phyloP scores from a whole-genome alignment of 2,797 vertebrate species.

The Telmatherina bonti region DNA sequence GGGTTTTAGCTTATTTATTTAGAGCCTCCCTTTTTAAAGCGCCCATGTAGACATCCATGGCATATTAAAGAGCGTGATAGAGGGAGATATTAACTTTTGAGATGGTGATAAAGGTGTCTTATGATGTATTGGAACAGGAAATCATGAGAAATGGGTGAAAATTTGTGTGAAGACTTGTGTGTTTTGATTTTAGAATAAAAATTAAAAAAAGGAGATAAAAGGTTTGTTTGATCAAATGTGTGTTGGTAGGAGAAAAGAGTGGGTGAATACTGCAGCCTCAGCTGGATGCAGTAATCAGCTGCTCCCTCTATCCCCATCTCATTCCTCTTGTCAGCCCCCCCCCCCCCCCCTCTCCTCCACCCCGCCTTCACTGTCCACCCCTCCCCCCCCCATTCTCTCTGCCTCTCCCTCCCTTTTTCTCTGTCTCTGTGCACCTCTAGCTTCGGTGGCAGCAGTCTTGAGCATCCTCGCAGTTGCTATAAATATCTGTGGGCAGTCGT shows the following conservation, averaged over 20 bases:
- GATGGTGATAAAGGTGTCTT: slow-evolving; percentile 5
- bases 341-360: slow-evolving; percentile 35
- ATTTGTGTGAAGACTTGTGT: slow-evolving; percentile 26
- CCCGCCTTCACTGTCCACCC: slow-evolving; percentile 28
- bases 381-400: slow-evolving; percentile 42
- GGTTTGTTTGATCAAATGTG: slow-evolving; percentile 23
- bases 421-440: slow-evolving; percentile 66
- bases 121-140: slow-evolving; percentile 6
- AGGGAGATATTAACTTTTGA: slow-evolving; percentile 17
- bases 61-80: slow-evolving; percentile 39
- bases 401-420: slow-evolving; percentile 42
- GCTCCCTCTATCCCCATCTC: slow-evolving; percentile 73
- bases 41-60: neutral
- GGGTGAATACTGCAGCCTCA: slow-evolving; percentile 86
- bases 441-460: slow-evolving; percentile 76
- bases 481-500: slow-evolving; percentile 77
- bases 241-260: slow-evolving; percentile 10
- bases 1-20: slow-evolving; percentile 50
- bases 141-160: neutral
- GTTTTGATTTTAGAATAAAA: neutral
- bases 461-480: slow-evolving; percentile 81
- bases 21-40: slow-evolving; percentile 24
- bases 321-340: slow-evolving; percentile 72
- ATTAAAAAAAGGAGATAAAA: slow-evolving; percentile 14
- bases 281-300: slow-evolving; percentile 84